These are phyloP conservation scores for Antrozous pallidus DNA, from an alignment of 2,797 vertebrate species.

Conservation along the genomic window DNA sequence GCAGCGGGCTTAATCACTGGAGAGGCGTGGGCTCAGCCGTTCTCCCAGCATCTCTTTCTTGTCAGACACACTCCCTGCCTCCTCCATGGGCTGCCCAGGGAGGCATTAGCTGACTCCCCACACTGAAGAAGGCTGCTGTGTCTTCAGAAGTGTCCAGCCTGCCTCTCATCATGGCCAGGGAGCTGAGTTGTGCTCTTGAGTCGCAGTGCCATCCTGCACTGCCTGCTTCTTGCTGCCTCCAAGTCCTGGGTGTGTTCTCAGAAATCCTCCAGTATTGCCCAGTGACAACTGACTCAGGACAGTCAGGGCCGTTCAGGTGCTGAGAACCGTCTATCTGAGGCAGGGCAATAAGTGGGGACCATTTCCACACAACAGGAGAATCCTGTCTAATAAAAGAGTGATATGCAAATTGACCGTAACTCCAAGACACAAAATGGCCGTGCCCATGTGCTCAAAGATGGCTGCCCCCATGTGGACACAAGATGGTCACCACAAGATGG, in stretches of 20 bases:
- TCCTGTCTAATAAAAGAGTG: no score
- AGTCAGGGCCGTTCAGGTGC: constrained; percentile 56
- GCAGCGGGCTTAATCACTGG: neutral
- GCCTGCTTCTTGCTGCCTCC: constrained; percentile 75
- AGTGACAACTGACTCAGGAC: constrained; percentile 74
- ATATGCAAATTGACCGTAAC: no score
- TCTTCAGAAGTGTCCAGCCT: constrained; percentile 60
- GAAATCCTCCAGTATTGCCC: constrained; percentile 66
- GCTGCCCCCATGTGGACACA: no score
- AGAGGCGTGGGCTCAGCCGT: no score
- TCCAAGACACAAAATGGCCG: no score
- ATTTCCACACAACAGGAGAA: neutral
- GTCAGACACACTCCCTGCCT: constrained; percentile 38
- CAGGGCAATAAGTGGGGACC: neutral
- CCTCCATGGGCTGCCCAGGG: constrained; percentile 56
- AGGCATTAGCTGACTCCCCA: constrained; percentile 71
- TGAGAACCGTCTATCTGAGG: constrained; percentile 14
- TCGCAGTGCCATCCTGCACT: constrained; percentile 80
- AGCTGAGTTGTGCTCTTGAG: constrained; percentile 59
- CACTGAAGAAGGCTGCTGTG: constrained; percentile 72
- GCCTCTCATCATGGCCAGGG: constrained; percentile 63
- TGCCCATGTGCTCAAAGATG: no score
- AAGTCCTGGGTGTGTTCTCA: constrained; percentile 73
- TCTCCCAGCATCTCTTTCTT: constrained; percentile 19
- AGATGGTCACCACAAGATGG: no score